Conservation (phyloP, 92 coral and sea anemone species). For the Paragorgia papillata region DNA sequence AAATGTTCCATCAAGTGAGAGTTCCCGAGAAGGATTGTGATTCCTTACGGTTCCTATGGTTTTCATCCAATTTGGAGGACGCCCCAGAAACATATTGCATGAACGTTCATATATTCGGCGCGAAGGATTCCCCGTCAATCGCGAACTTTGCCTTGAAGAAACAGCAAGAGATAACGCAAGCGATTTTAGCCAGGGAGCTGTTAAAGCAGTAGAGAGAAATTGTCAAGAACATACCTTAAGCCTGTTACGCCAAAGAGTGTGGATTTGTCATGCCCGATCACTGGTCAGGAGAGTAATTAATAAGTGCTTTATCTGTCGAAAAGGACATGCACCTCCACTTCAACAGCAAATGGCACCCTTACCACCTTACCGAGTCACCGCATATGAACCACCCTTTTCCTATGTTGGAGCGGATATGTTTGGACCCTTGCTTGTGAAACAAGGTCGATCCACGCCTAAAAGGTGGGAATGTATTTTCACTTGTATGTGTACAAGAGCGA, state of each 20-base stretch:
- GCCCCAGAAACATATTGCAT: no score
- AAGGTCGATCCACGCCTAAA: conserved; percentile 51
- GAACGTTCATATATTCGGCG: no score
- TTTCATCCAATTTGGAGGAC: no score
- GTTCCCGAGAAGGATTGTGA: no score
- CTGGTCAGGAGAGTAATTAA: conserved; percentile 6
- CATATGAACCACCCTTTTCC: conserved; percentile 33
- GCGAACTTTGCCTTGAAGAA: no score
- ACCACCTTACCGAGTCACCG: neutral
- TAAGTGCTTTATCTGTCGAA: conserved; percentile 7
- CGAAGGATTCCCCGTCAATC: no score
- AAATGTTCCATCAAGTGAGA: no score
- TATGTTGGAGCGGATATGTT: conserved; percentile 50
- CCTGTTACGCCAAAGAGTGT: conserved; percentile 18
- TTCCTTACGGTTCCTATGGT: no score
- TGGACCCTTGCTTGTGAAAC: conserved; percentile 51
- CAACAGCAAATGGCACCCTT: neutral
- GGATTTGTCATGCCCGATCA: conserved; percentile 25
- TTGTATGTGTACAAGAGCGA: conserved; percentile 12
- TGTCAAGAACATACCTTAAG: conserved; percentile 18
- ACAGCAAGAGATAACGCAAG: no score
- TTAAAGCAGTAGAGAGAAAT: no score
- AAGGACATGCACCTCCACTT: neutral
- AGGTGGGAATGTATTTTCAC: conserved; percentile 30
- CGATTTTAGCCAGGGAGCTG: no score